Conservation (phyloP, 2,888 invertebrate genomes). For the Myopa tessellatipennis region DNA sequence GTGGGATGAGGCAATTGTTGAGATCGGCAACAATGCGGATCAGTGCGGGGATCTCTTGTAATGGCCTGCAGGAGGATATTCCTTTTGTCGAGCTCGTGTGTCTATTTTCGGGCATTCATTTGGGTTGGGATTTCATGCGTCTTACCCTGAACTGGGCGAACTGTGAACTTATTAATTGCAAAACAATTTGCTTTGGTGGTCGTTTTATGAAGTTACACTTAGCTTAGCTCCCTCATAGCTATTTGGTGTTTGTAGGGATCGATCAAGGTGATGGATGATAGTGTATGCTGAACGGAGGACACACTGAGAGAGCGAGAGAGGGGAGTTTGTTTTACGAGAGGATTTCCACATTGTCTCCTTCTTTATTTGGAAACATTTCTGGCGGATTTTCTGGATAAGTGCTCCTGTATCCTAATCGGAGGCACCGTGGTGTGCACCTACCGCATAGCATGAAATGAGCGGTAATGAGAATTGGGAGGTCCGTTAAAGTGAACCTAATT, state of each 20-base stretch:
- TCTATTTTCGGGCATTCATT: conserved; percentile 30
- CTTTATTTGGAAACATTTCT: background rate
- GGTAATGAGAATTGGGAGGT: background rate
- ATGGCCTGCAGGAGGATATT: conserved; percentile 29
- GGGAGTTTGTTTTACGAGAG: background rate
- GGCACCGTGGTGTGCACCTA: conserved; percentile 3
- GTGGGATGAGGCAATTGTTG: background rate
- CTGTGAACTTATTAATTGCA: conserved; percentile 52
- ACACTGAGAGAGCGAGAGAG: background rate
- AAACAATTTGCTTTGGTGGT: conserved; percentile 45
- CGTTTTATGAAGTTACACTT: conserved; percentile 26
- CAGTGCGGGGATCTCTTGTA: conserved; percentile 44
- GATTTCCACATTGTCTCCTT: conserved; percentile 1
- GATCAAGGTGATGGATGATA: background rate
- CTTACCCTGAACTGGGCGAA: conserved; percentile 24
- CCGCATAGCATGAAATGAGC: conserved; percentile 18
- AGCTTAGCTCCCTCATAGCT: conserved; percentile 4
- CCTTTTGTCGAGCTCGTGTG: conserved; percentile 18
- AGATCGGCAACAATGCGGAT: conserved; percentile 5
- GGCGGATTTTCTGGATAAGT: conserved; percentile 13
- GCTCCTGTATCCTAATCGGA: background rate
- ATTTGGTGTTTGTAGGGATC: background rate
- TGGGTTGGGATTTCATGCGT: background rate
- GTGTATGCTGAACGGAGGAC: background rate
- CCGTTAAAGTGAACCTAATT: background rate